Evolutionary conservation across 2,888 invertebrate species (phyloP).

Genomic region (Agrochola litura): DNA sequence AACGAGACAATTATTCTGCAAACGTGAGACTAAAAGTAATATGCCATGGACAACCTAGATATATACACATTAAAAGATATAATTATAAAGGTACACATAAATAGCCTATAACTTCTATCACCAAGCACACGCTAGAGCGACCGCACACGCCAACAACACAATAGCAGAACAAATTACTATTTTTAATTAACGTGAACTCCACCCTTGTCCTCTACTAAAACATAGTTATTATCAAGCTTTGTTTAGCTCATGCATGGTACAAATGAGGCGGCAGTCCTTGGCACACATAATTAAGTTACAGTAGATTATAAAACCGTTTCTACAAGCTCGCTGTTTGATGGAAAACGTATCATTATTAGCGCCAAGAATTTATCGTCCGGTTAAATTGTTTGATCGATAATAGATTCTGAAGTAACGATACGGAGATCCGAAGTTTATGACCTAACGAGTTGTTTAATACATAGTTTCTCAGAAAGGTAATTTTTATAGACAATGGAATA

Average conservation of each 20-base stretch:
- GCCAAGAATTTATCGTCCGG: background rate
- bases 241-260: slow-evolving; percentile 68
- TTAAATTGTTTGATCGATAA: slow-evolving; percentile 10
- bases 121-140: slow-evolving; percentile 48
- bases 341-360: slow-evolving; percentile 36
- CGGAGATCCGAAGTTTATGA: slow-evolving; percentile 17
- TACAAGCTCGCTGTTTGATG: slow-evolving; percentile 35
- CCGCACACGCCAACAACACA: slow-evolving; percentile 51
- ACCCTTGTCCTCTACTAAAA: slow-evolving; percentile 67
- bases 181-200: slow-evolving; percentile 61
- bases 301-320: slow-evolving; percentile 51
- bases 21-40: background rate
- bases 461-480: background rate
- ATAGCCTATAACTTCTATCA: slow-evolving; percentile 6
- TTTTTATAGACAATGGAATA: background rate
- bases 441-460: slow-evolving; percentile 3
- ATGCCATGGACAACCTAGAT: background rate
- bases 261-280: slow-evolving; percentile 70
- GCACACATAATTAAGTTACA: slow-evolving; percentile 63
- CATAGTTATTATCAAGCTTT: slow-evolving; percentile 61
- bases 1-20: background rate
- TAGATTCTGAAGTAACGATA: slow-evolving; percentile 6
- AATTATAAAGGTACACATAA: slow-evolving; percentile 12
- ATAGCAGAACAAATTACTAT: slow-evolving; percentile 53
- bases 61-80: slow-evolving; percentile 12